Evolutionary conservation across 2,888 invertebrate genomes (phyloP).

Genomic region (Drosophila rubida): DNA sequence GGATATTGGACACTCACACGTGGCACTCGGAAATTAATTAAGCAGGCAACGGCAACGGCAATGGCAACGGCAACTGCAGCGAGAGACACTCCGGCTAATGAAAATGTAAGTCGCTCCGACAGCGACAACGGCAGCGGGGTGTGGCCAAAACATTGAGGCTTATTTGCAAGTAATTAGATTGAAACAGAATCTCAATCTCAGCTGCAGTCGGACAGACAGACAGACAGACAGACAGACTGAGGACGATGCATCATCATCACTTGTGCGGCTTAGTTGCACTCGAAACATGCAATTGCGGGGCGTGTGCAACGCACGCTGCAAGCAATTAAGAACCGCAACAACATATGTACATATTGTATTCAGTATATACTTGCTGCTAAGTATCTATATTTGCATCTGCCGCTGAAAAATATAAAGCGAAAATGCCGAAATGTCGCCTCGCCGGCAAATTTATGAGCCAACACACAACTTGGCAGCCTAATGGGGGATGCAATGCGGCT

Average conservation of each 20-base stretch:
- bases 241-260: constrained; percentile 46
- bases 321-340: constrained; percentile 58
- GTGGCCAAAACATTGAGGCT: constrained; percentile 43
- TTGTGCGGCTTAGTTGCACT: constrained; percentile 49
- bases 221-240: no score
- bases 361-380: not conserved
- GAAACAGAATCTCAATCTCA: constrained; percentile 33
- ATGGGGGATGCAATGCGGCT: constrained; percentile 63
- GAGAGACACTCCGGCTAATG: constrained; percentile 62
- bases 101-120: constrained; percentile 66
- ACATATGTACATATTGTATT: constrained; percentile 1
- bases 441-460: constrained; percentile 77
- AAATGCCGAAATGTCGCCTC: constrained; percentile 79
- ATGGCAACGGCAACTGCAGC: constrained; percentile 16
- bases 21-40: constrained; percentile 79
- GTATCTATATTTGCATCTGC: not conserved
- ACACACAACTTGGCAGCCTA: constrained; percentile 40
- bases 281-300: constrained; percentile 30
- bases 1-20: constrained; percentile 81
- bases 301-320: constrained; percentile 41
- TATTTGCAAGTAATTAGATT: constrained; percentile 73
- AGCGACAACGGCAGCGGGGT: constrained; percentile 2
- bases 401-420: constrained; percentile 44
- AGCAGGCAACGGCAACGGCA: constrained; percentile 49
- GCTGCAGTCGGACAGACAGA: not conserved